Percentiles rank a stretch among this genome's conserved stretches.
These are phyloP conservation scores for Mechanitis messenoides DNA, from an alignment of 2,888 invertebrate genomes.

Conservation along the genomic window DNA sequence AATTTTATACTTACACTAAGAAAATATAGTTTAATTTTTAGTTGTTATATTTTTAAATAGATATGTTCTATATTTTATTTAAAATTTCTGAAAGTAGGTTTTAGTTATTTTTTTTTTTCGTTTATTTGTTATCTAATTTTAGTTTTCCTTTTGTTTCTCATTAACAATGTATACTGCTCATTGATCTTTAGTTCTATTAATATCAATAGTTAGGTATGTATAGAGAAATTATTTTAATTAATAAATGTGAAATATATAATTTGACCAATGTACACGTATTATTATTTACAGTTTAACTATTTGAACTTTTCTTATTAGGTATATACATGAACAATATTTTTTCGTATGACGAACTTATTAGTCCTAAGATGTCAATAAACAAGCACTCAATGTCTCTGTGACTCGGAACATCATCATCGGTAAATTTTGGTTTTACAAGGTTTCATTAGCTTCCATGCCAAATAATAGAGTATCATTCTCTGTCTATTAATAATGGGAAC, in stretches of 20 bases:
- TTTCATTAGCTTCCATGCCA: too few relatives aligned
- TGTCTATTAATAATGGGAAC: too few relatives aligned
- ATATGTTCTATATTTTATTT: neutral
- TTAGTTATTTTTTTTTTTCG: conserved; percentile 4
- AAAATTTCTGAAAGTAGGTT: neutral
- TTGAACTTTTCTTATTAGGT: neutral
- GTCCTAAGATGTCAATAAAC: too few relatives aligned
- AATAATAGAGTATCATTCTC: too few relatives aligned
- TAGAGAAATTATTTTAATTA: conserved; percentile 28
- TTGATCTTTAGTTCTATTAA: conserved; percentile 7
- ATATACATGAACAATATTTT: too few relatives aligned
- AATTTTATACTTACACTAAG: conserved; percentile 15
- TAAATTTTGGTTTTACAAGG: too few relatives aligned
- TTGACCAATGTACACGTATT: conserved; percentile 25
- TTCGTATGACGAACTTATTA: too few relatives aligned
- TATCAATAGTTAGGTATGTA: conserved; percentile 13
- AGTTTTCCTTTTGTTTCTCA: conserved; percentile 17
- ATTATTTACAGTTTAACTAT: conserved; percentile 13
- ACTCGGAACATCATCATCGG: too few relatives aligned
- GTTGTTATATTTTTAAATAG: conserved; percentile 1
- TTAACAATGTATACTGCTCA: conserved; percentile 5
- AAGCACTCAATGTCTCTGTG: too few relatives aligned
- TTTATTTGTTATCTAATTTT: conserved; percentile 26
- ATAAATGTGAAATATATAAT: conserved; percentile 37
- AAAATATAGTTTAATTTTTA: conserved; percentile 6